phyloP scores from a whole-genome alignment of 2,113 vertebrate genomes.

The Megaleporinus macrocephalus region DNA sequence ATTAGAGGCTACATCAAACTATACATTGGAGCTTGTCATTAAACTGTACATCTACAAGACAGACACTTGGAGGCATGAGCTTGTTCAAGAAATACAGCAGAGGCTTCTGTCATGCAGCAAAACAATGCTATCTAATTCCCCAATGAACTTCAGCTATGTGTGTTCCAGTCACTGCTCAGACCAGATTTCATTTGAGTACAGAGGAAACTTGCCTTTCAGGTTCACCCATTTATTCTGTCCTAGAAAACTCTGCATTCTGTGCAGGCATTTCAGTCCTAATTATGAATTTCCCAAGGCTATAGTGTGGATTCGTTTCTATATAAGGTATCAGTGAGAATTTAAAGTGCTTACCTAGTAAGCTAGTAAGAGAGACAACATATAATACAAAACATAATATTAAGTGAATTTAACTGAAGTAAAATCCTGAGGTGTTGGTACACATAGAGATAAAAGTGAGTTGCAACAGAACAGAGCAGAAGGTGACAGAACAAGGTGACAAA shows the following conservation, averaged over 20 bases:
- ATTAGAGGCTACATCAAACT: too few species aligned
- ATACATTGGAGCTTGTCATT: background rate
- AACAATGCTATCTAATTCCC: slow-evolving; percentile 5
- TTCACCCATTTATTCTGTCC: background rate
- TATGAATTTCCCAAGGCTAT: background rate
- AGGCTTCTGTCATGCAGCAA: background rate
- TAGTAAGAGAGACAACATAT: background rate
- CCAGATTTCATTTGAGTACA: slow-evolving; percentile 13
- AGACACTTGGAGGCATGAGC: background rate
- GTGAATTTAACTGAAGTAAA: background rate
- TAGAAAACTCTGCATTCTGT: background rate
- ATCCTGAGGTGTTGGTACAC: background rate
- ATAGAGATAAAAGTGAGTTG: background rate
- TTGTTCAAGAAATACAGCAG: slow-evolving; percentile 3
- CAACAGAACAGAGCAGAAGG: background rate
- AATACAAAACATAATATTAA: too few species aligned
- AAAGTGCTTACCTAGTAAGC: background rate
- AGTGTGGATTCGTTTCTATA: background rate
- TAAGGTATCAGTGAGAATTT: background rate
- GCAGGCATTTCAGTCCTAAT: too few species aligned
- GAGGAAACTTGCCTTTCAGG: slow-evolving; percentile 25
- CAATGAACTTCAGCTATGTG: background rate
- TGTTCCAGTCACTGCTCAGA: background rate
- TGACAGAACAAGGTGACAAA: background rate
- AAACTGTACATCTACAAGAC: background rate